Percentiles rank a stretch among this genome's conserved stretches.
Conservation (phyloP, 92 coral and sea anemone genomes). For the Porites rus region DNA sequence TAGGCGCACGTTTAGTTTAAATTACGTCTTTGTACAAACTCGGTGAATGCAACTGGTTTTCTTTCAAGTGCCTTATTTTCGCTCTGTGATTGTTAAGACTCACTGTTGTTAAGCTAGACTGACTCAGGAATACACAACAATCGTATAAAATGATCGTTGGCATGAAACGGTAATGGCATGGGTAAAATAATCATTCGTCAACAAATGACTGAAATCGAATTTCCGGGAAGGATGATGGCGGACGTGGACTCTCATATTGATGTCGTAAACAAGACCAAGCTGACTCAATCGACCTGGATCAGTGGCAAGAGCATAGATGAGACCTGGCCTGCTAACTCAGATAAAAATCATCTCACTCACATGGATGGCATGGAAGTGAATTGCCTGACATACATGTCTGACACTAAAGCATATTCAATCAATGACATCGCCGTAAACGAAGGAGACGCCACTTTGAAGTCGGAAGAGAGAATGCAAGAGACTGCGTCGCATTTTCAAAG, state of each 20-base stretch:
- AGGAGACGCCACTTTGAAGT: background rate
- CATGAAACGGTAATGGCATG: too few species aligned
- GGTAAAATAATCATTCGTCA: too few species aligned
- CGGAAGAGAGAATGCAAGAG: too few species aligned
- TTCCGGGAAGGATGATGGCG: slow-evolving; percentile 18
- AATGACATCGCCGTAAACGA: background rate
- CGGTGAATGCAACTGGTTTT: too few species aligned
- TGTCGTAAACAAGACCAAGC: background rate
- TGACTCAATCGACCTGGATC: background rate
- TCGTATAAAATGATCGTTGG: too few species aligned
- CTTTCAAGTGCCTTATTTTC: too few species aligned
- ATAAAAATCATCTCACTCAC: background rate
- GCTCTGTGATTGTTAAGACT: too few species aligned
- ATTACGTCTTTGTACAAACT: too few species aligned
- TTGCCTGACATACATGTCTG: background rate
- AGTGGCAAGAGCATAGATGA: background rate
- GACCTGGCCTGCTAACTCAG: background rate
- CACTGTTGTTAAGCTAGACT: too few species aligned
- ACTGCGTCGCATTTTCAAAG: too few species aligned
- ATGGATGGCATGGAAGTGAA: background rate
- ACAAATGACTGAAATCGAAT: background rate
- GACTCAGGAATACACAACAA: too few species aligned
- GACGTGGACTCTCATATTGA: background rate
- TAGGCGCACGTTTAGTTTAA: too few species aligned
- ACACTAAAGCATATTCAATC: background rate